phyloP scores from a whole-genome alignment of 2,888 invertebrate genomes.

The Scaptomyza tumidula region DNA sequence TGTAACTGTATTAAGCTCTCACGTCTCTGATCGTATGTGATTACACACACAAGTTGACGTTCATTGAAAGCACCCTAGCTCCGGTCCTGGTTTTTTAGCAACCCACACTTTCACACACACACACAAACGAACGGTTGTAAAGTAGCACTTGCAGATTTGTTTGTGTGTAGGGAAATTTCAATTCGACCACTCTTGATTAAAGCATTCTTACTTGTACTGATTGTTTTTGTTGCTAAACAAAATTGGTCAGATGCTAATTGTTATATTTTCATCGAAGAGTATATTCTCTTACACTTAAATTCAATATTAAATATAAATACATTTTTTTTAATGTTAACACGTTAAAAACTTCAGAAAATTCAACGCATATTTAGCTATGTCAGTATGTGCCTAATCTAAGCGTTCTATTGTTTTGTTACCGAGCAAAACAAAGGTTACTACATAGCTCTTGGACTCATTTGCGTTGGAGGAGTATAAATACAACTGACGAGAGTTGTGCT shows the following conservation, averaged over 20 bases:
- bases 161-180: constrained; percentile 1
- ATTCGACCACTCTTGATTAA: background rate
- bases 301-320: background rate
- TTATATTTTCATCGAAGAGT: background rate
- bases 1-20: background rate
- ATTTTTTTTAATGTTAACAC: too few species aligned
- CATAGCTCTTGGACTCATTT: background rate
- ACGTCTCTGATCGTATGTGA: background rate
- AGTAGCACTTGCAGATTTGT: background rate
- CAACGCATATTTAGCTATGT: background rate
- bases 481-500: background rate
- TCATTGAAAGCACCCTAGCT: constrained; percentile 5
- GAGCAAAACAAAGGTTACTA: background rate
- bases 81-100: constrained; percentile 6
- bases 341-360: background rate
- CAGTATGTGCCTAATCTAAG: too few species aligned
- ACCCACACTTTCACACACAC: too few species aligned
- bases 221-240: constrained; percentile 2
- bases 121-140: too few species aligned
- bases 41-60: background rate
- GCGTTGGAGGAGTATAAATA: constrained; percentile 1
- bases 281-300: constrained; percentile 6
- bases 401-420: background rate
- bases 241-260: background rate
- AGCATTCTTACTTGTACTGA: constrained; percentile 4